phyloP scores from a whole-genome alignment of 2,888 invertebrate genomes.

The Andrena flavipes region DNA sequence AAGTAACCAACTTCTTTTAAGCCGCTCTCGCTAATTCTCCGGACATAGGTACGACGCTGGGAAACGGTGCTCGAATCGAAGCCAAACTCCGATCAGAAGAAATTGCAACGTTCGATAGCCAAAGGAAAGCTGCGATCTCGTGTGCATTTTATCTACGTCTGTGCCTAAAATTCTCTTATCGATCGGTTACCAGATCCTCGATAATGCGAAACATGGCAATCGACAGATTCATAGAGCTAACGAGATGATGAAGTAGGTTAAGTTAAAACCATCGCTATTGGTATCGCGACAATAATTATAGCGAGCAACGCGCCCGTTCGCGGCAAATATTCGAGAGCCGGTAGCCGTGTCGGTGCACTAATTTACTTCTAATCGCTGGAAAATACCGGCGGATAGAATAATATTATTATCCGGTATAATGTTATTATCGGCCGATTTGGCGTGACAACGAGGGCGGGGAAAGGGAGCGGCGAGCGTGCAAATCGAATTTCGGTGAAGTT shows the following conservation, averaged over 20 bases:
- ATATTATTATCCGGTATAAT: conserved; percentile 63
- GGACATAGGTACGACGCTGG: conserved; percentile 17
- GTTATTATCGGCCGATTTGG: conserved; percentile 57
- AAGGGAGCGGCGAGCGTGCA: not conserved
- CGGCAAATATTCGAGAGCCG: conserved; percentile 37
- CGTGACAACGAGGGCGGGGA: not conserved
- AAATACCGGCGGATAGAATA: conserved; percentile 59
- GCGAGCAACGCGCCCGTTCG: conserved; percentile 23
- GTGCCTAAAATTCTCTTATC: not conserved
- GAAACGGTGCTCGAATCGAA: conserved; percentile 25
- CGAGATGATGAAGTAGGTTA: conserved; percentile 38
- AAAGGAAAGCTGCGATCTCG: too few relatives aligned
- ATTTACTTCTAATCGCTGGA: conserved; percentile 61
- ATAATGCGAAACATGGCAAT: not conserved
- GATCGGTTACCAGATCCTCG: not conserved
- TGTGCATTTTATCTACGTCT: too few relatives aligned
- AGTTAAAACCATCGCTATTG: conserved; percentile 43
- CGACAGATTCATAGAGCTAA: conserved; percentile 41
- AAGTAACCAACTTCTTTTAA: conserved; percentile 67
- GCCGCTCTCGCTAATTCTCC: conserved; percentile 72
- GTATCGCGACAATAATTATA: conserved; percentile 45
- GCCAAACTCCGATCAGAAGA: not conserved
- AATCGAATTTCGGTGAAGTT: conserved; percentile 59
- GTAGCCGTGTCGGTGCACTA: conserved; percentile 32
- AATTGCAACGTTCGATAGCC: too few relatives aligned